Percentiles rank a stretch among this genome's conserved stretches.
Conservation (phyloP, 2,888 invertebrate genomes). For the Conomelus anceps region DNA sequence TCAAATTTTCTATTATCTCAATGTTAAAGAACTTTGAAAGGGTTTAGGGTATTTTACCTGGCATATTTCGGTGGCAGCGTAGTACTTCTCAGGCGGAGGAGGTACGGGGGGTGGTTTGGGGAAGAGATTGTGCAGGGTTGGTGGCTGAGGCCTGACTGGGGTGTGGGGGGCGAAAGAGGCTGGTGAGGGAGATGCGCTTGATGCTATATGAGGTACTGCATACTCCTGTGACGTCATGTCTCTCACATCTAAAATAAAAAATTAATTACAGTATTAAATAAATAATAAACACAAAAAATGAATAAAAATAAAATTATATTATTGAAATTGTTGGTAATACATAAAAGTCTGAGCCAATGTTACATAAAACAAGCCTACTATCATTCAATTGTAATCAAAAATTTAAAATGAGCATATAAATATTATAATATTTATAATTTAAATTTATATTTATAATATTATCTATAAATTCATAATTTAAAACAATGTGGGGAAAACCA, state of each 20-base stretch:
- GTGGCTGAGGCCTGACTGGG: constrained; percentile 45
- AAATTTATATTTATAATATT: too few relatives aligned
- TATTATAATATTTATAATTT: too few relatives aligned
- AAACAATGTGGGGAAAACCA: too few relatives aligned
- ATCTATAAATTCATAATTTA: too few relatives aligned
- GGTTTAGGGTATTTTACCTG: constrained; percentile 37
- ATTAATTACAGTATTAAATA: background rate
- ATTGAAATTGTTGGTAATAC: too few relatives aligned
- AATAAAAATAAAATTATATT: background rate
- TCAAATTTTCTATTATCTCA: too few relatives aligned
- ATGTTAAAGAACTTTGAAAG: background rate
- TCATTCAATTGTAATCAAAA: too few relatives aligned
- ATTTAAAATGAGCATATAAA: too few relatives aligned
- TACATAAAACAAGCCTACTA: too few relatives aligned
- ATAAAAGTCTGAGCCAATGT: too few relatives aligned
- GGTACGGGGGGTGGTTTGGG: constrained; percentile 58
- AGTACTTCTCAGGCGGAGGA: constrained; percentile 62
- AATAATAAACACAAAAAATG: too few relatives aligned
- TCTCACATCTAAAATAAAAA: constrained; percentile 48
- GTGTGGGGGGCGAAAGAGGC: constrained; percentile 39
- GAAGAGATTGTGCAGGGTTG: constrained; percentile 49
- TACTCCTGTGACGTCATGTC: constrained; percentile 56
- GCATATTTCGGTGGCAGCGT: constrained; percentile 62
- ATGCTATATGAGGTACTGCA: constrained; percentile 55
- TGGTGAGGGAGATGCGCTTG: constrained; percentile 35